Conservation (phyloP, 2,888 invertebrate genomes). For the Pammene aurita region DNA sequence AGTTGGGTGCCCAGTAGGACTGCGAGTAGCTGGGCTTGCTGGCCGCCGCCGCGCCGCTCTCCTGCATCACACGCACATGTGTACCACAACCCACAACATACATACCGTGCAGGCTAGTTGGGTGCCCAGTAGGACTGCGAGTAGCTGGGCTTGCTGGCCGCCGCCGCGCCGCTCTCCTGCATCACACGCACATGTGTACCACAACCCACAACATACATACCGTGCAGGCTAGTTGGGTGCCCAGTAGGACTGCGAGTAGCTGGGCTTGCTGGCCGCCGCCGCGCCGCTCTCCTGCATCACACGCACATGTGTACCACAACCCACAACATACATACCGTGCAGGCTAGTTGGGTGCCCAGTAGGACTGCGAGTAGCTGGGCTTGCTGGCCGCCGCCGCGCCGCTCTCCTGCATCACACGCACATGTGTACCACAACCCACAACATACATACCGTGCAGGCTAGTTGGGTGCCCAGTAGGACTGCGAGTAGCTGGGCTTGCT, state of each 20-base stretch:
- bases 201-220: neutral
- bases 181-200: slow-evolving; percentile 23
- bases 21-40: slow-evolving; percentile 85
- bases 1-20: slow-evolving; percentile 86
- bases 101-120: slow-evolving; percentile 68
- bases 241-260: slow-evolving; percentile 86
- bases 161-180: slow-evolving; percentile 83
- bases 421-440: neutral
- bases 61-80: slow-evolving; percentile 66
- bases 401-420: slow-evolving; percentile 79
- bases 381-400: slow-evolving; percentile 82
- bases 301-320: slow-evolving; percentile 11
- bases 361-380: slow-evolving; percentile 85
- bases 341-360: slow-evolving; percentile 85
- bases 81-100: neutral
- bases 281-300: slow-evolving; percentile 82
- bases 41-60: slow-evolving; percentile 81
- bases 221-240: slow-evolving; percentile 80
- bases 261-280: slow-evolving; percentile 84
- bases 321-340: slow-evolving; percentile 7
- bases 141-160: slow-evolving; percentile 85
- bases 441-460: slow-evolving; percentile 50
- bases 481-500: slow-evolving; percentile 85
- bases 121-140: slow-evolving; percentile 86
- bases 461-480: slow-evolving; percentile 86